Evolutionary conservation across 1,140 invertebrate species (phyloP), one percentile per base, ranked within the genome.

Genomic region (Trichonephila clavipes): DNA sequence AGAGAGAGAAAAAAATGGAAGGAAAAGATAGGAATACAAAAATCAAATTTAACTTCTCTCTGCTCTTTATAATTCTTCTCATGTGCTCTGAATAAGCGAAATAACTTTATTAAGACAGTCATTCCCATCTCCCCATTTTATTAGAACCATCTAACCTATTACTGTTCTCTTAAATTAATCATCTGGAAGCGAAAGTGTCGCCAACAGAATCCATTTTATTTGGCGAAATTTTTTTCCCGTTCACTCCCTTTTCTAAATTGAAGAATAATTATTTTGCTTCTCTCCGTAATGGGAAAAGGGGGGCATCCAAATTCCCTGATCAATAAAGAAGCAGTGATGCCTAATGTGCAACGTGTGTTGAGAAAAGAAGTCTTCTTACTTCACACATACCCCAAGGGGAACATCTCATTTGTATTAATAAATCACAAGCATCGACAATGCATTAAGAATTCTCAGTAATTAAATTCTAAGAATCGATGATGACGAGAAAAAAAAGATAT

Each of bases 211-310:
- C 58, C 28, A 58, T 85, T 85, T 85, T 85, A 58, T 85, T 85
- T 85, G 21, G 64, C n/a, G 24, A 24, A 14, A n/a, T 12, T 58
- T 58, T 51, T 51, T 83, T 83, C 21, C 21, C 28, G n/a, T 34
- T 12, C 58, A 6, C 12, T 21, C 64, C 58, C 62, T 88, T 66
- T 12, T 44, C 51, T 12, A 61, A 82, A 90, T 90, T 81, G 69
- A 81, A 81, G 89, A 90, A 90, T 90, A 90, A 90, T 90, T 90
- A 90, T 90, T 90, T 90, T 82, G 66, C 89, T 90, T 90, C 59
- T 28, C 28, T 62, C 59, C 44, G 24, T 58, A 64, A 34, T 34
- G 59, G 62, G 59, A 40, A 88, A 64, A 12, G 24, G 62, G 59
- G 28, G 59, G 28, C 28, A 5, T 64, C 59, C 62, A 58, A 88